Percentiles rank a stretch among this genome's conserved stretches.
These are phyloP conservation scores for Rostratula benghalensis DNA, from an alignment of 2,113 vertebrate genomes.

Conservation along the genomic window DNA sequence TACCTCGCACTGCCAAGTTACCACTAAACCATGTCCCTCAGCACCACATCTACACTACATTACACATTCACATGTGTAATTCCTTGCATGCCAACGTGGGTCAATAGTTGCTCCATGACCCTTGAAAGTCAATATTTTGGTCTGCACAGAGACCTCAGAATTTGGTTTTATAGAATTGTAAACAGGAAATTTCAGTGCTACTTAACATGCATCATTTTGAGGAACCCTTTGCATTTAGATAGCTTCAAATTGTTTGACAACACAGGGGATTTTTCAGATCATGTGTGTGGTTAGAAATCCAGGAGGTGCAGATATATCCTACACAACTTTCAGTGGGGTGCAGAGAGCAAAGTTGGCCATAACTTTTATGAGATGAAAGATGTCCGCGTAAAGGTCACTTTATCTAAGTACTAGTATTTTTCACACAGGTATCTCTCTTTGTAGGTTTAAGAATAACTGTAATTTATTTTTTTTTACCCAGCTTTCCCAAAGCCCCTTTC, in stretches of 20 bases:
- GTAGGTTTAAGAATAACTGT: neutral
- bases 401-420: neutral
- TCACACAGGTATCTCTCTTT: neutral
- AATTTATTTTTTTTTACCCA: neutral
- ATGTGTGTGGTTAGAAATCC: neutral
- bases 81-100: constrained; percentile 11
- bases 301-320: neutral
- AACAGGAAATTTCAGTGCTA: constrained; percentile 25
- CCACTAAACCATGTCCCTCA: neutral
- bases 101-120: constrained; percentile 17
- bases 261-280: neutral
- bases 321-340: rapidly evolving
- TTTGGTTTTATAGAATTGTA: neutral
- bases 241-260: neutral
- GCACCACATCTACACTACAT: neutral
- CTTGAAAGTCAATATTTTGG: constrained; percentile 44
- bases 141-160: neutral
- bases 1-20: neutral
- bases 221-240: neutral
- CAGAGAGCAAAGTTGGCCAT: neutral
- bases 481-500: neutral
- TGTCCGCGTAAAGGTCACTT: neutral
- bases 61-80: neutral
- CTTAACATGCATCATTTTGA: neutral
- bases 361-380: neutral